phyloP scores from a whole-genome alignment of 2,797 vertebrate species.

The Eulemur albifrons region DNA sequence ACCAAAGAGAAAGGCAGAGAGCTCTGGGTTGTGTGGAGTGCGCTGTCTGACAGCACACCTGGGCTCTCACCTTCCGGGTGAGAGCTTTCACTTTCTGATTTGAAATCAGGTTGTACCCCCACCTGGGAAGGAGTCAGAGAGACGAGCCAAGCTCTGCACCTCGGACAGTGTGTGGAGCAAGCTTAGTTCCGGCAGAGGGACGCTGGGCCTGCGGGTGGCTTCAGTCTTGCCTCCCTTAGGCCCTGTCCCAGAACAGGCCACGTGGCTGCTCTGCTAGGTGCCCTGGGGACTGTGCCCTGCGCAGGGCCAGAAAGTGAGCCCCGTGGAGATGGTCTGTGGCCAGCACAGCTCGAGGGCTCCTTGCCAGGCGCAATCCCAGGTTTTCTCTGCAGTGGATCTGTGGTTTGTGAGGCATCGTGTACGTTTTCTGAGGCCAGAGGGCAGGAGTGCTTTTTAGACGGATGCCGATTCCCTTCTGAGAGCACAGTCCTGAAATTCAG shows the following conservation, averaged over 20 bases:
- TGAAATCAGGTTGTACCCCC: background rate
- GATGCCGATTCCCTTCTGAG: conserved; percentile 37
- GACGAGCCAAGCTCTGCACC: background rate
- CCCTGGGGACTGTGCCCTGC: background rate
- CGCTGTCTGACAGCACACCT: background rate
- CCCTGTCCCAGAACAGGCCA: background rate
- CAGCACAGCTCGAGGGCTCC: background rate
- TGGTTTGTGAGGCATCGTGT: conserved; percentile 49
- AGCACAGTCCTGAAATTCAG: conserved; percentile 9
- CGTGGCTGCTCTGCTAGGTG: background rate
- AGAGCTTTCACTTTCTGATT: background rate
- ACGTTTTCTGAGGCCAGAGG: conserved; percentile 11
- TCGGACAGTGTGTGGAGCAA: background rate
- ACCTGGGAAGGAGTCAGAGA: background rate
- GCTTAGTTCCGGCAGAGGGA: background rate
- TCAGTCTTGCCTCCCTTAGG: background rate
- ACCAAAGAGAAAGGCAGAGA: background rate
- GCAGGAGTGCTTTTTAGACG: background rate
- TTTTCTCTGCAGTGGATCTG: background rate
- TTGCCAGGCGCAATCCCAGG: conserved; percentile 43
- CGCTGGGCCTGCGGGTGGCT: background rate
- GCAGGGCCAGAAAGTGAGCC: background rate
- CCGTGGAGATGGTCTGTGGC: background rate
- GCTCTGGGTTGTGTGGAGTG: background rate
- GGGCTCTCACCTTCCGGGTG: background rate